phyloP scores from a whole-genome alignment of 1,140 invertebrate species.

The Rhysida immarginata region DNA sequence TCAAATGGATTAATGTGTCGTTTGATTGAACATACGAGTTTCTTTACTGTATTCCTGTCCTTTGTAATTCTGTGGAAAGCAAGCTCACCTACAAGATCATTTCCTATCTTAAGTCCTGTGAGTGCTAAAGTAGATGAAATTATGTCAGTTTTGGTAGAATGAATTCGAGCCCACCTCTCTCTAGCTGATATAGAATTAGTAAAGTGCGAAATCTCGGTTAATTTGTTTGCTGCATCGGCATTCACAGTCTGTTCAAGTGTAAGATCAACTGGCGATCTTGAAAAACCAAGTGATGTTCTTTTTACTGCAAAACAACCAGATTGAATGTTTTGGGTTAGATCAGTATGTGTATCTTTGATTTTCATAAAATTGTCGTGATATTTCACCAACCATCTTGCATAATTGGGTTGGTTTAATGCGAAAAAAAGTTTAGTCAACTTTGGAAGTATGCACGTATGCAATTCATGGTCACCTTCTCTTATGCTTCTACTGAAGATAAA shows the following conservation, averaged over 20 bases:
- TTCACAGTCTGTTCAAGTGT: conserved; percentile 10
- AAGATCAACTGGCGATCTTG: conserved; percentile 1
- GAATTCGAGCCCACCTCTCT: conserved; percentile 9
- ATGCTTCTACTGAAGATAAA: too few relatives aligned
- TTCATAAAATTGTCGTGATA: conserved; percentile 14
- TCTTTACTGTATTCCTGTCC: background rate
- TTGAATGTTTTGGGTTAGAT: background rate
- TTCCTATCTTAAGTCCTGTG: conserved; percentile 5
- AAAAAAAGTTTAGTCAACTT: too few relatives aligned
- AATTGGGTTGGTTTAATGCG: conserved; percentile 24
- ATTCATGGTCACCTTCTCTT: too few relatives aligned
- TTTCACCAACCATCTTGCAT: conserved; percentile 19
- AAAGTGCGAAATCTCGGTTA: conserved; percentile 7
- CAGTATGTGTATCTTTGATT: conserved; percentile 4
- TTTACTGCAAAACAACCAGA: conserved; percentile 3
- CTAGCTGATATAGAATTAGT: conserved; percentile 11
- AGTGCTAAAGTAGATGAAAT: background rate
- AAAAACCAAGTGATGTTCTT: conserved; percentile 10
- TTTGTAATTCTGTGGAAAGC: background rate
- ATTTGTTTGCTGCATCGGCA: conserved; percentile 7
- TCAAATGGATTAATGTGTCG: background rate
- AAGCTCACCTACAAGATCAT: background rate
- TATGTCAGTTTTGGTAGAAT: conserved; percentile 6
- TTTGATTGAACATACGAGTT: background rate
- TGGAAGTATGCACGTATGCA: too few relatives aligned